Percentiles rank a stretch among this genome's conserved stretches.
phyloP scores from a whole-genome alignment of 2,888 invertebrate species.

The Cantharis rufa region DNA sequence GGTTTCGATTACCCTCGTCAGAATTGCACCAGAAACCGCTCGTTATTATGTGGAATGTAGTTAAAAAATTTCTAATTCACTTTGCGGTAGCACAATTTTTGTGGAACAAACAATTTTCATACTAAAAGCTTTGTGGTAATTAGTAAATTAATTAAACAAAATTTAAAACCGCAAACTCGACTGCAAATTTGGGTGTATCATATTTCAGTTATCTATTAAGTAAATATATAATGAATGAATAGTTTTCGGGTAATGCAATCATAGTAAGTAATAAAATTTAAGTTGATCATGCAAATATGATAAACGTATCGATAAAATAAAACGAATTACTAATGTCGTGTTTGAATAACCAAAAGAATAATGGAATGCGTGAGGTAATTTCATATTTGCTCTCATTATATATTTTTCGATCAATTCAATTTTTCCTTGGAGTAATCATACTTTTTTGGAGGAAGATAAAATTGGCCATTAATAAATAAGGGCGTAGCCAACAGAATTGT shows the following conservation, averaged over 20 bases:
- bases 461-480: neutral
- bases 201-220: neutral
- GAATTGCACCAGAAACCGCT: neutral
- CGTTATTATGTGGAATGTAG: neutral
- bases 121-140: neutral
- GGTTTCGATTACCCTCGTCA: neutral
- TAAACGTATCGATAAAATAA: neutral
- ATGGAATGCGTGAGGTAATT: neutral
- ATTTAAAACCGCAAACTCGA: neutral
- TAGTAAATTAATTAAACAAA: neutral
- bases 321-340: constrained; percentile 4
- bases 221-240: neutral
- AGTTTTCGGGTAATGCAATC: neutral
- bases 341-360: neutral
- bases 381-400: neutral
- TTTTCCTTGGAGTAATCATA: neutral
- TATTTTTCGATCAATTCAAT: neutral
- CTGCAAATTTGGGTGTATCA: neutral
- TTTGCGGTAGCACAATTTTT: neutral
- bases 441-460: neutral
- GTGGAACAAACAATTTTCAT: neutral
- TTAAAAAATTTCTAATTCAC: neutral
- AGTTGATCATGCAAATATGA: neutral
- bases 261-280: neutral
- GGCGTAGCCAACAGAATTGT: neutral